Base-by-base conservation (phyloP, 2,113 vertebrate species). In the Xenus cinereus region DNA sequence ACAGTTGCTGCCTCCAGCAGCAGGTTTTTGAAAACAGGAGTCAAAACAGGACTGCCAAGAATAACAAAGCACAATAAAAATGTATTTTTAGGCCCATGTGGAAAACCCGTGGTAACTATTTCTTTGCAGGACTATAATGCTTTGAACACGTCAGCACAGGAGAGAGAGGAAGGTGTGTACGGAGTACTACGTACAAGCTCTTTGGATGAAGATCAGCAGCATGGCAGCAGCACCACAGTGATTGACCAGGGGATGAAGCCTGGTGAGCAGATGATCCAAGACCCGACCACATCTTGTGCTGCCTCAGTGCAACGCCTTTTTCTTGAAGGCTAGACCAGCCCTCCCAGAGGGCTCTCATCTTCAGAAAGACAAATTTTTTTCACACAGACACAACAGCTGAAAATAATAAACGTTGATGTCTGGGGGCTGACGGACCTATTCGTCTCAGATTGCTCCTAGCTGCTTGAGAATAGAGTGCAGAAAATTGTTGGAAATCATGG, bases 1-100 rank as follows among this genome's bases (percentile, higher is more conserved):
- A 64, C 1, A 1, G 26, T 20, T 3, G 1, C n/a, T 66, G 43
- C 39, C 50, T n/a, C 56, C 3, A 2, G 43, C 54, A n/a, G 64
- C n/a, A 17, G 19, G 8, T 18, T 88, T 84, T 69, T 59, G 28
- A 79, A 73, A 62, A 68, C 16, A 26, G 26, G 28, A 77, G 12
- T 46, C 48, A 21, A 57, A 63, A 41, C 18, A 35, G 20, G 33
- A 46, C 21, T 75, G 32, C 7, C 20, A n/a, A 7, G 10, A 57
- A 57, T 16, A 45, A 69, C 10, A 39, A 60, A 74, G 7, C 7
- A 26, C 53, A 68, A 37, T 7, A 57, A 75, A 30, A 51, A 43
- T 8, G 8, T 12, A 22, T 9, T 69, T 74, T 75, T 45, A 51
- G 51, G 41, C 20, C 17, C 0, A 0, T 5, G 21, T 45, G 54